Evolutionary conservation across 2,113 vertebrate genomes (phyloP), one percentile per base, ranked within the genome.

Genomic region (Mastomys coucha): DNA sequence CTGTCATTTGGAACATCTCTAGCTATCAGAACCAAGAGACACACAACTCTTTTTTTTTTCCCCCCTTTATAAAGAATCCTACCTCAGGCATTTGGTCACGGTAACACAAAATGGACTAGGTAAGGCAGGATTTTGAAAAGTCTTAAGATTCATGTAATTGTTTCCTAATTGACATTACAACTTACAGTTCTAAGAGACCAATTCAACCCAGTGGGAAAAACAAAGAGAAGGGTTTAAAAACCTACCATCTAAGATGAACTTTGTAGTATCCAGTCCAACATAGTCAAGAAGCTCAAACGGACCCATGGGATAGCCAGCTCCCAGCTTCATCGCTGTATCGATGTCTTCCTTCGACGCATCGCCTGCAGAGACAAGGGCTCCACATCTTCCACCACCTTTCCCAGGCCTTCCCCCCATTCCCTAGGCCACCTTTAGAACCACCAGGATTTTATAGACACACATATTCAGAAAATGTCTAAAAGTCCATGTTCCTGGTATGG

Each of bases 291-390:
- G 99, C 97, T 99, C 99, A 97, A 99, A 99, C 0, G 99, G 99
- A 28, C 99, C 99, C 99, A 99, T 99, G 58, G 99, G 99, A 98
- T 99, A 99, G 33, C 99, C 99, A 26, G 99, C 99, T 5, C 99
- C 99, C 16, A 99, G 97, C 97, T 99, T 99, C 99, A 99, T 99
- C 26, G 99, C 99, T 28, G 98, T 97, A 96, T 99, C 99, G 53
- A 99, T 99, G 98, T 99, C 99, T 94, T 99, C 99, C 98, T 99
- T 99, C 95, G 99, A 99, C 45, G 99, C 99, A 53, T 99, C 99
- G 81, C 99, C 99, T 99, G 89, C 42, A 96, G 39, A 97, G 92
- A 96, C 96, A 94, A 84, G 70, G 42, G 82, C 11, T 17, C 31
- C 33, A 16, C 65, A 53, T 89, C 88, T 65, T 24, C 77, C 26